Evolutionary conservation across 2,797 vertebrate species (phyloP).

Genomic region (Trachurus trachurus): DNA sequence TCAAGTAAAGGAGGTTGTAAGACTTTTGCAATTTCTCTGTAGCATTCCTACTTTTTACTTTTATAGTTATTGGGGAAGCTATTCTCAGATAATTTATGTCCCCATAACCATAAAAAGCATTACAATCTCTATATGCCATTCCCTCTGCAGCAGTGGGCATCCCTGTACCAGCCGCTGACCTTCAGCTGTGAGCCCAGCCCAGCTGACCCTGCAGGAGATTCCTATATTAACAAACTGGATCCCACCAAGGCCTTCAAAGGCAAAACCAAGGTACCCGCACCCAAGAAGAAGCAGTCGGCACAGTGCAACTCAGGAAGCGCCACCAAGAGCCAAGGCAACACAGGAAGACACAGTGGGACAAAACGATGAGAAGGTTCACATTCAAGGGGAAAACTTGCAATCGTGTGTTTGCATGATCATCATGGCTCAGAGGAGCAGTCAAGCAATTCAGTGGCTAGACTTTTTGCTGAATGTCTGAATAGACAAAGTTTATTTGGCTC

Average conservation of each 20-base stretch:
- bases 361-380: slow-evolving; percentile 72
- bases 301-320: slow-evolving; percentile 73
- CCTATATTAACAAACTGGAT: slow-evolving; percentile 93
- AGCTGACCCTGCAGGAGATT: slow-evolving; percentile 84
- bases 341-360: slow-evolving; percentile 66
- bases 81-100: background rate
- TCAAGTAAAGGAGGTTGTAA: background rate
- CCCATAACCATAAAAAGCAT: background rate
- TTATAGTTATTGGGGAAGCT: background rate
- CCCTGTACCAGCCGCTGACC: slow-evolving; percentile 94
- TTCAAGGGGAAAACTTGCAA: slow-evolving; percentile 11
- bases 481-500: background rate
- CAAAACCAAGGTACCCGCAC: slow-evolving; percentile 89
- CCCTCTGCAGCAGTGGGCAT: slow-evolving; percentile 94
- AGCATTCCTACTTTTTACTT: background rate
- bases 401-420: slow-evolving; percentile 7
- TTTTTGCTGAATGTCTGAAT: slow-evolving; percentile 23
- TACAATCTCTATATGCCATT: slow-evolving; percentile 10
- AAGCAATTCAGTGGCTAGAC: background rate
- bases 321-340: slow-evolving; percentile 71
- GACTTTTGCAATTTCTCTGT: background rate
- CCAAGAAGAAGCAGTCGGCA: slow-evolving; percentile 89
- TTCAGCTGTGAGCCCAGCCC: slow-evolving; percentile 82
- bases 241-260: slow-evolving; percentile 92
- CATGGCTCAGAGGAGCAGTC: slow-evolving; percentile 5